Evolutionary conservation across 1,140 invertebrate species (phyloP), one percentile per base, ranked within the genome.

Genomic region (Penaeus indicus): DNA sequence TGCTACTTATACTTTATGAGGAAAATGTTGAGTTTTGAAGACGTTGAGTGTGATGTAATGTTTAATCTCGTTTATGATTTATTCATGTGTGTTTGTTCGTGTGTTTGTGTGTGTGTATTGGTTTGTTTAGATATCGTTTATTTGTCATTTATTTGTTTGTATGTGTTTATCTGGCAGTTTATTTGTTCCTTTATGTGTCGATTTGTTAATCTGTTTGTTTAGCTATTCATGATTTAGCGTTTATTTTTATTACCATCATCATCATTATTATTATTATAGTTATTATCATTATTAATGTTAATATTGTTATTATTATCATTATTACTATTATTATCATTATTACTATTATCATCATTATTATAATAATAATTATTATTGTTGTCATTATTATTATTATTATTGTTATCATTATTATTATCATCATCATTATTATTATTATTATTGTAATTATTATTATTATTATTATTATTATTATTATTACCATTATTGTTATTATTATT

Each of bases 191-290:
- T 32, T 32, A 0, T 32, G 32, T 32, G 32, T 32, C 32, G 32
- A 32, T 32, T 32, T 32, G 32, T 32, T 32, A 32, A 32, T 32
- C 32, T 32, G 32, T 32, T 32, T 32, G 32, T 32, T 32, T 32
- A 67, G 1, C n/a, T 67, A 67, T 1, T n/a, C 1, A 21, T 67
- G n/a, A 67, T 67, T 67, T 67, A 67, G 1, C n/a, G 3, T 67
- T 67, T 67, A 67, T 67, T 67, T 1, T 67, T 67, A 67, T 67
- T 67, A 67, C 3, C n/a, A 67, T 67, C n/a, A 67, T 67, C n/a
- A 67, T 67, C n/a, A 67, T n/a, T 67, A 67, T 67, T 67, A 67
- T 67, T 67, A 67, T 67, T 67, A 67, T 67, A 21, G n/a, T 67
- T 67, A 67, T 67, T 67, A 67, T 67, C 3, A 67, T 67, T 67